phyloP scores from a whole-genome alignment of 2,113 vertebrate genomes.

The Cyphomyrus plagiostoma region DNA sequence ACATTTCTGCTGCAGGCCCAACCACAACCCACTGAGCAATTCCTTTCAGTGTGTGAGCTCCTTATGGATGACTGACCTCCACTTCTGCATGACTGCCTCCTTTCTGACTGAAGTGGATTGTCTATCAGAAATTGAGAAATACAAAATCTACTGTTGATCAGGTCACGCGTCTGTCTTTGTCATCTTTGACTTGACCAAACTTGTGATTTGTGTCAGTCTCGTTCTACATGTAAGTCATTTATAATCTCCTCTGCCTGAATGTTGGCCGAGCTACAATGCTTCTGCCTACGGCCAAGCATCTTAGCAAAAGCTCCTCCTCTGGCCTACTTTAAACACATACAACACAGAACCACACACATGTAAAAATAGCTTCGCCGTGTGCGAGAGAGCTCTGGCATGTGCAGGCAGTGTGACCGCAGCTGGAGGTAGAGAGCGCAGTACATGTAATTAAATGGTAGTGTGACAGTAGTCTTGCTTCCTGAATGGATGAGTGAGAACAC shows the following conservation, averaged over 20 bases:
- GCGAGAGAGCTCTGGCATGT: not conserved
- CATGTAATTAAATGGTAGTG: not conserved
- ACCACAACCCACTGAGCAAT: conserved; percentile 22
- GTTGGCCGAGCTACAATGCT: not conserved
- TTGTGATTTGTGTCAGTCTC: not conserved
- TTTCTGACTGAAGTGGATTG: not conserved
- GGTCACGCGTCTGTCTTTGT: not conserved
- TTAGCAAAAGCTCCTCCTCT: not conserved
- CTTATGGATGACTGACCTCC: conserved; percentile 41
- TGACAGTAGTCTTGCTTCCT: not conserved
- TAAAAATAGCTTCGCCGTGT: conserved; percentile 2
- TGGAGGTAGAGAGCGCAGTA: not conserved
- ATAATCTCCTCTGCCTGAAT: not conserved
- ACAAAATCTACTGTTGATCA: not conserved
- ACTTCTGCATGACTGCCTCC: conserved; percentile 31
- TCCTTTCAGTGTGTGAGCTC: conserved; percentile 33
- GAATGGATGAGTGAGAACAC: not conserved
- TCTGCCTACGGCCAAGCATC: not conserved
- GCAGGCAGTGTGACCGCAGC: not conserved
- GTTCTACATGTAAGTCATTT: not conserved
- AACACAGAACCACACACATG: not conserved
- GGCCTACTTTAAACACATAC: conserved; percentile 13
- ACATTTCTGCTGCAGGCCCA: not conserved
- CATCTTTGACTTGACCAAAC: not conserved
- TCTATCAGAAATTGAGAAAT: not conserved